Base-by-base conservation (phyloP, 2,113 vertebrate genomes). In the Dipodomys stephensi region DNA sequence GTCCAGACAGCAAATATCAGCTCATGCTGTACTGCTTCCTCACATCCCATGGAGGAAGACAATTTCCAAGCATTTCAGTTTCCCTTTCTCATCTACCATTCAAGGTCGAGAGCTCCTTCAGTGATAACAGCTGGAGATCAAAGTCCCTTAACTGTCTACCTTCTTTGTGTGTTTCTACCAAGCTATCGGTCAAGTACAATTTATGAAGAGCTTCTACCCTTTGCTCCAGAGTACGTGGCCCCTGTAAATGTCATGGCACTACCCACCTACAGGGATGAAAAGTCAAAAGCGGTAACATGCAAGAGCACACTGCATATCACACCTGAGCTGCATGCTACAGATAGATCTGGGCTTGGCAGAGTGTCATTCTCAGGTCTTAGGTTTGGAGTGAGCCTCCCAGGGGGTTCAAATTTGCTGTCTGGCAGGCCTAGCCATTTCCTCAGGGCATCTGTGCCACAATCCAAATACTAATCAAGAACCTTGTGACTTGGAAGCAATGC, bases 1-100 rank as follows among this genome's bases (percentile, higher is more conserved):
- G 27, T 32, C 32, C 80, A 60, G 60, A 16, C 2, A 27, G 28
- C 10, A 39, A 1, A 7, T 46, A 71, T 73, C 35, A 5, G 32
- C 32, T 49, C 3, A 46, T 35, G 22, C 49, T 3, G 6, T 28
- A 2, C 44, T 15, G 20, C 3, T 0, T 23, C 27, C 3, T 0
- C 23, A 20, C 6, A 3, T 20, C 9, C 6, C 5, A 7, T 10
- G 1, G 77, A 67, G 30, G 39, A 28, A 23, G 3, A 4, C 1
- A 0, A 27, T 25, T 2, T 28, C 60, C 35, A 11, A 3, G 6
- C 62, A 25, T 62, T 57, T 7, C 30, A 2, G 13, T 30, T 74
- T 35, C 27, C 46, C 32, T 71, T 69, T 65, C 49, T 72, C 83
- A 7, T 9, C 12, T 28, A 79, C 5, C 82, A 15, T 12, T 4